phyloP scores from a whole-genome alignment of 2,888 invertebrate species.

The Drosophila flavopinicola region DNA sequence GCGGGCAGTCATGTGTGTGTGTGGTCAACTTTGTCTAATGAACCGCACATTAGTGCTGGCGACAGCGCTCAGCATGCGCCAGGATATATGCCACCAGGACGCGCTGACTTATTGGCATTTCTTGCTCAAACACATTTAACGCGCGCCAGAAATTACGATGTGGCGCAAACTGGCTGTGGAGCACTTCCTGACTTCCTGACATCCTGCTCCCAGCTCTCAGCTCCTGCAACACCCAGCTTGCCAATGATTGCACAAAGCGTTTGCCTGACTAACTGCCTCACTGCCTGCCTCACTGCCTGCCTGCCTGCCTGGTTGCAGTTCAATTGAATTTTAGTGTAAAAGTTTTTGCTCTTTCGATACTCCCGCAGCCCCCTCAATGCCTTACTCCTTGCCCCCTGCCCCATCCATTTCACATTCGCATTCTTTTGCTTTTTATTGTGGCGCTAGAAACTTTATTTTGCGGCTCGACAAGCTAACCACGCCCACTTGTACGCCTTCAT shows the following conservation, averaged over 20 bases:
- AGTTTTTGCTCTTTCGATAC: too few relatives aligned
- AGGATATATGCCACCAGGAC: slow-evolving; percentile 16
- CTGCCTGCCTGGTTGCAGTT: slow-evolving; percentile 40
- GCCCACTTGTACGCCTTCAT: slow-evolving; percentile 44
- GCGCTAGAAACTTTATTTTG: slow-evolving; percentile 12
- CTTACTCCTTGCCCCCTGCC: not conserved
- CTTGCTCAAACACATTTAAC: slow-evolving; percentile 56
- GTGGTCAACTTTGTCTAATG: slow-evolving; percentile 76
- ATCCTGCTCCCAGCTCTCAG: not conserved
- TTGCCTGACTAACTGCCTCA: not conserved
- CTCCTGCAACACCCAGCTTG: not conserved
- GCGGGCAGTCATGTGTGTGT: slow-evolving; percentile 17
- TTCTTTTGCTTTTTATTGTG: slow-evolving; percentile 24
- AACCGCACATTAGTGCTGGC: slow-evolving; percentile 77
- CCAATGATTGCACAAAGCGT: slow-evolving; percentile 34
- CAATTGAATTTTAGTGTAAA: slow-evolving; percentile 71
- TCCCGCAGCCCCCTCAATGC: too few relatives aligned
- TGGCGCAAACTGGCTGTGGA: slow-evolving; percentile 16
- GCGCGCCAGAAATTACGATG: slow-evolving; percentile 42
- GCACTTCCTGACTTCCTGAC: not conserved
- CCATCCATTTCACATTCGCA: not conserved
- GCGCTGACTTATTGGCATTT: slow-evolving; percentile 70
- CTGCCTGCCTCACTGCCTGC: slow-evolving; percentile 1
- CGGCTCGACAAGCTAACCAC: not conserved
- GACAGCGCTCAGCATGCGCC: slow-evolving; percentile 23